These are phyloP conservation scores for Phanerotoma sp. DNA, from an alignment of 2,888 invertebrate genomes.

Conservation along the genomic window DNA sequence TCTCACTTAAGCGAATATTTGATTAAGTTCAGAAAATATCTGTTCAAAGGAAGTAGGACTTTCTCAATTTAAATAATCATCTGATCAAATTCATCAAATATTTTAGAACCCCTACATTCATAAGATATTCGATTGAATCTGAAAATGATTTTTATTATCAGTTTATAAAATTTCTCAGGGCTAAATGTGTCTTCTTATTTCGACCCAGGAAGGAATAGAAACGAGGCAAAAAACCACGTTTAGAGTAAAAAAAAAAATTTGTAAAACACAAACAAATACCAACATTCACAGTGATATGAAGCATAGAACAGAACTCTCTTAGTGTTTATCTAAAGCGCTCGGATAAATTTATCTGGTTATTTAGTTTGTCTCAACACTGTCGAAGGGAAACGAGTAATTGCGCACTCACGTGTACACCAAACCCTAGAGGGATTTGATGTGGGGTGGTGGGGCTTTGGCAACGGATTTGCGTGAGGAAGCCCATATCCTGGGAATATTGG, in stretches of 20 bases:
- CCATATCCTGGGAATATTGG: conserved; percentile 16
- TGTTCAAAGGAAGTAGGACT: too few species aligned
- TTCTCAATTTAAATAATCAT: too few species aligned
- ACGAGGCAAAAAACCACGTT: too few species aligned
- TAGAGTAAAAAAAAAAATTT: conserved; percentile 17
- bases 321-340: not conserved
- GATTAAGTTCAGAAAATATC: too few species aligned
- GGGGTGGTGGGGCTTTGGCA: not conserved
- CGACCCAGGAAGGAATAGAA: too few species aligned
- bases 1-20: too few species aligned
- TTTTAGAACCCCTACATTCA: too few species aligned
- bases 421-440: not conserved
- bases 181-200: too few species aligned
- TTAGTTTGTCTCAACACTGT: conserved; percentile 6
- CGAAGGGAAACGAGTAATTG: conserved; percentile 7
- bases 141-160: too few species aligned
- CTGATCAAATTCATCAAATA: too few species aligned
- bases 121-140: too few species aligned
- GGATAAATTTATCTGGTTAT: conserved; percentile 7
- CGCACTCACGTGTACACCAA: conserved; percentile 3
- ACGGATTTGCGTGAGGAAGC: conserved; percentile 13
- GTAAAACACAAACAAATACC: conserved; percentile 1
- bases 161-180: too few species aligned
- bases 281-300: not conserved
- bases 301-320: not conserved